Conservation (phyloP, 2,113 vertebrate genomes). For the Sula dactylatra region DNA sequence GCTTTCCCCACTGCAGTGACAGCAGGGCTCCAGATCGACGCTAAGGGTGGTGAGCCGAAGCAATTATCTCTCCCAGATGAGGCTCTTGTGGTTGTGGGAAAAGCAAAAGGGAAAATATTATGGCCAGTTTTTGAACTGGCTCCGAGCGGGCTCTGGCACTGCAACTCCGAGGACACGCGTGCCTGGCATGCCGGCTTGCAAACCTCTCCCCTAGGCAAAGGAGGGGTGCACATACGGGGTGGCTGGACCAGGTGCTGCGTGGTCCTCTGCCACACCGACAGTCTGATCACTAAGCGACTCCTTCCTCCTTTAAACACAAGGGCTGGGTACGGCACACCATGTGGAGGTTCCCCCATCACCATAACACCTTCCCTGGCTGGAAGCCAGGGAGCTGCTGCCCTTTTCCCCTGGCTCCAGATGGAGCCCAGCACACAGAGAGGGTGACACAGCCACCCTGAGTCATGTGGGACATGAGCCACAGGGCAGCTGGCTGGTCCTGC, state of each 20-base stretch:
- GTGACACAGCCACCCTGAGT: background rate
- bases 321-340: fast-evolving
- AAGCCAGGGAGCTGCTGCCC: background rate
- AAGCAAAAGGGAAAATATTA: background rate
- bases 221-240: background rate
- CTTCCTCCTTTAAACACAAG: background rate
- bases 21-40: background rate
- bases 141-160: background rate
- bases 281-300: background rate
- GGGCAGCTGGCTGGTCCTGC: background rate
- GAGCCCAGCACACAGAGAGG: background rate
- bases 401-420: fast-evolving
- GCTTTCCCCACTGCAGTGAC: background rate
- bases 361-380: background rate
- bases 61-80: fast-evolving
- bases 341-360: background rate
- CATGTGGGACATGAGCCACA: fast-evolving
- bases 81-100: background rate
- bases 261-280: too few species aligned
- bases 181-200: background rate
- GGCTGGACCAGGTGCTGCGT: fast-evolving
- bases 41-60: background rate
- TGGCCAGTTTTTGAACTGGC: fast-evolving
- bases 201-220: background rate
- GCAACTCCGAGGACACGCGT: background rate